Conservation (phyloP, 92 coral and sea anemone genomes). For the Zoanthus sociatus region DNA sequence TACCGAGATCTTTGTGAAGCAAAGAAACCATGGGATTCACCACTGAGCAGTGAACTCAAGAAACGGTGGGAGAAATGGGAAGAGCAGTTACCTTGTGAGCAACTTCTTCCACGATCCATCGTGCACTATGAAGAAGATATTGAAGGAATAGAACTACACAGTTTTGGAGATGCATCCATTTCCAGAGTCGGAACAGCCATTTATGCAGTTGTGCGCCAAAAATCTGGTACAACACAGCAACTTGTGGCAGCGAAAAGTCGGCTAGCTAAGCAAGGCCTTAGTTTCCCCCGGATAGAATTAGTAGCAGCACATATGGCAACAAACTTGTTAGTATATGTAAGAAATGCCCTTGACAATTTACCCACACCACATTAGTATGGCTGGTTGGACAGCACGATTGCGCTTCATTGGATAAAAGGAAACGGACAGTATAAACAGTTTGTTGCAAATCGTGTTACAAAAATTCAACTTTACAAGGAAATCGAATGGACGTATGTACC, state of each 20-base stretch:
- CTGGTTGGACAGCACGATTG: constrained; percentile 67
- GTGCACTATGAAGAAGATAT: constrained; percentile 38
- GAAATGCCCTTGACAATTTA: constrained; percentile 50
- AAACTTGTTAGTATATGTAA: constrained; percentile 53
- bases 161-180: constrained; percentile 53
- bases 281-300: constrained; percentile 52
- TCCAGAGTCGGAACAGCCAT: constrained; percentile 58
- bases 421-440: constrained; percentile 69
- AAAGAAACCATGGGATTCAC: constrained; percentile 62
- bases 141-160: constrained; percentile 38
- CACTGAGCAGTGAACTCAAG: constrained; percentile 15
- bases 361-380: constrained; percentile 18
- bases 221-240: constrained; percentile 52
- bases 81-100: constrained; percentile 36
- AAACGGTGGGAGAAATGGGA: constrained; percentile 61
- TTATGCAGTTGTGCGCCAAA: constrained; percentile 64
- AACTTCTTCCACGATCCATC: constrained; percentile 55
- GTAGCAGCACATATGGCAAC: constrained; percentile 61
- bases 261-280: constrained; percentile 52
- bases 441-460: constrained; percentile 57
- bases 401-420: constrained; percentile 54
- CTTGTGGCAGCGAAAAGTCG: constrained; percentile 59
- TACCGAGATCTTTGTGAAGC: constrained; percentile 61
- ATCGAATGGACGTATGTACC: constrained; percentile 69
- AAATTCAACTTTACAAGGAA: constrained; percentile 56